These are phyloP conservation scores for Dasyurus viverrinus DNA, from an alignment of 2,113 vertebrate genomes.

Conservation along the genomic window DNA sequence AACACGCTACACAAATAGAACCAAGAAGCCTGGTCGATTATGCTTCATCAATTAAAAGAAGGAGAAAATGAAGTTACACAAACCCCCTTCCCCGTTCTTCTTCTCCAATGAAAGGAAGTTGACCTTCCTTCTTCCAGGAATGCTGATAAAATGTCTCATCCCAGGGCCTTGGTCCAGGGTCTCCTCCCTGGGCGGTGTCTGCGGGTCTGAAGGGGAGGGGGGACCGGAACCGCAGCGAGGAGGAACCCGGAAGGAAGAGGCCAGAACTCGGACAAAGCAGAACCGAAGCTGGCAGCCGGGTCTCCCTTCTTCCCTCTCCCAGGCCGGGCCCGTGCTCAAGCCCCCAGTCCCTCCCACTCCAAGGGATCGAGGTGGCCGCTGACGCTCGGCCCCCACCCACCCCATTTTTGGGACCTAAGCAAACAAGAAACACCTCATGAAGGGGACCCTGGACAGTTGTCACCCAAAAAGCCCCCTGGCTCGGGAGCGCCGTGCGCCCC, in stretches of 20 bases:
- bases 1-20: background rate
- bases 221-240: constrained; percentile 41
- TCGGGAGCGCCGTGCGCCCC: too few relatives aligned
- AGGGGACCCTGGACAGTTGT: background rate
- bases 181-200: constrained; percentile 61
- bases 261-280: constrained; percentile 46
- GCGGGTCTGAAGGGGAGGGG: background rate
- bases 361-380: background rate
- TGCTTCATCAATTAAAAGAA: background rate
- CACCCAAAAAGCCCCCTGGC: background rate
- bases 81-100: background rate
- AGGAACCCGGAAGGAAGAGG: background rate
- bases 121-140: background rate
- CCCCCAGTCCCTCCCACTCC: background rate
- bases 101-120: background rate
- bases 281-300: too few relatives aligned
- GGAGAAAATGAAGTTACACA: background rate
- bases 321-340: background rate
- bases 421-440: background rate
- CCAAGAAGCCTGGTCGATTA: background rate
- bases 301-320: background rate
- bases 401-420: background rate
- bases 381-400: background rate
- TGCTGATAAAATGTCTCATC: background rate
- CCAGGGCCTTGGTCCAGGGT: constrained; percentile 17